Evolutionary conservation across 2,888 invertebrate species (phyloP).

Genomic region (Automeris io): DNA sequence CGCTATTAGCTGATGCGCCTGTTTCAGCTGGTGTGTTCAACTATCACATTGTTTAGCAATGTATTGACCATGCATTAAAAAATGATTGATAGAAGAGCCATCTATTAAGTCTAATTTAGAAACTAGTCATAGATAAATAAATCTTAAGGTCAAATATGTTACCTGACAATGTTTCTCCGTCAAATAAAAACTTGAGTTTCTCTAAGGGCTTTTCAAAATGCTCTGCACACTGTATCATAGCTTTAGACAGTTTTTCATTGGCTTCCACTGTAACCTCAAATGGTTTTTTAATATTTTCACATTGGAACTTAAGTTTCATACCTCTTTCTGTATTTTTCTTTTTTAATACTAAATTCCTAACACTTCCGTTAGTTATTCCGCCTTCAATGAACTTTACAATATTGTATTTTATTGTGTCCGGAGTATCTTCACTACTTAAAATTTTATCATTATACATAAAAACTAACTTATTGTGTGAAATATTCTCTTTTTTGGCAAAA

Average conservation of each 20-base stretch:
- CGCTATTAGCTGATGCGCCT: too few species aligned
- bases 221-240: conserved; percentile 67
- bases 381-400: conserved; percentile 67
- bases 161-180: conserved; percentile 67
- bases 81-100: too few species aligned
- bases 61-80: too few species aligned
- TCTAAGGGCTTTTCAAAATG: conserved; percentile 50
- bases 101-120: too few species aligned
- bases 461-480: conserved; percentile 43
- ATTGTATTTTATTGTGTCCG: conserved; percentile 53
- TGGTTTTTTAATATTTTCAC: conserved; percentile 54
- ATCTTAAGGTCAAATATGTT: conserved; percentile 12
- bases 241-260: conserved; percentile 44
- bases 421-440: conserved; percentile 54
- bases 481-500: conserved; percentile 46
- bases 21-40: too few species aligned
- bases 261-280: conserved; percentile 35
- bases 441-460: conserved; percentile 57
- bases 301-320: conserved; percentile 61
- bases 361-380: conserved; percentile 46
- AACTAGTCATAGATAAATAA: too few species aligned
- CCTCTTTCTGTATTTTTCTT: conserved; percentile 22
- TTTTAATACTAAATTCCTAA: conserved; percentile 26
- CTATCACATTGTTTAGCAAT: too few species aligned
- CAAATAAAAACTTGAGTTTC: conserved; percentile 68